Percentiles rank a stretch among this genome's conserved stretches.
These are phyloP conservation scores for Gallinago undulata DNA, from an alignment of 2,113 vertebrate species.

Conservation along the genomic window DNA sequence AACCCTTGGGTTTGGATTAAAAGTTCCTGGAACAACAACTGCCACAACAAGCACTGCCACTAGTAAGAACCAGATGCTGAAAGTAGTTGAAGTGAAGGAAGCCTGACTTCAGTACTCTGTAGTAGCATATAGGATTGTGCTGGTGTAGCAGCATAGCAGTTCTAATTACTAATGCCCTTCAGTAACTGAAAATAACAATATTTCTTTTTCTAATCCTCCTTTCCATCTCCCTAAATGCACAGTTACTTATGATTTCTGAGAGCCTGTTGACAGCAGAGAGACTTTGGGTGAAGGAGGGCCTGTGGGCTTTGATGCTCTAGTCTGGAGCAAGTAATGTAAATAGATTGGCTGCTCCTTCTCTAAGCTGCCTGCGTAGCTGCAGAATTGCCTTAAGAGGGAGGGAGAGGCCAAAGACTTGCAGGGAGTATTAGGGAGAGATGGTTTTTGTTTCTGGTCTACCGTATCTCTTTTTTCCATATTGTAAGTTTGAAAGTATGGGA, in stretches of 20 bases:
- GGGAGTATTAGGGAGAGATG: background rate
- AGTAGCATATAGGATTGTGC: background rate
- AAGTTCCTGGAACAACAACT: slow-evolving; percentile 46
- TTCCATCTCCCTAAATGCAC: background rate
- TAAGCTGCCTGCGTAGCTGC: background rate
- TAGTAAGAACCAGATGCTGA: background rate
- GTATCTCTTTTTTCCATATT: background rate
- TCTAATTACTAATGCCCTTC: background rate
- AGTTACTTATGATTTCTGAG: background rate
- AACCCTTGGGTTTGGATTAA: slow-evolving; percentile 63
- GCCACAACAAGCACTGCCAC: slow-evolving; percentile 16
- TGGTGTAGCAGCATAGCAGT: background rate
- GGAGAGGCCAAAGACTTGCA: background rate
- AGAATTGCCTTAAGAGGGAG: too few species aligned
- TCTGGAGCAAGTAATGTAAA: background rate
- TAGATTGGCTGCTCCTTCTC: too few species aligned
- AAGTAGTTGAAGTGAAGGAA: background rate
- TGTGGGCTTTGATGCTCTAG: background rate
- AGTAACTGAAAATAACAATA: background rate
- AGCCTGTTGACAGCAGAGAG: background rate
- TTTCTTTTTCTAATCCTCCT: background rate
- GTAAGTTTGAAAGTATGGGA: background rate
- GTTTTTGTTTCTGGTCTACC: background rate
- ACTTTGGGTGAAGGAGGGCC: background rate
- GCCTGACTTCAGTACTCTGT: too few species aligned